A percentile compares a stretch with the other conserved stretches of the same genome.
These are phyloP conservation scores for Sebastes minor DNA, from an alignment of 2,797 vertebrate genomes.

Conservation along the genomic window DNA sequence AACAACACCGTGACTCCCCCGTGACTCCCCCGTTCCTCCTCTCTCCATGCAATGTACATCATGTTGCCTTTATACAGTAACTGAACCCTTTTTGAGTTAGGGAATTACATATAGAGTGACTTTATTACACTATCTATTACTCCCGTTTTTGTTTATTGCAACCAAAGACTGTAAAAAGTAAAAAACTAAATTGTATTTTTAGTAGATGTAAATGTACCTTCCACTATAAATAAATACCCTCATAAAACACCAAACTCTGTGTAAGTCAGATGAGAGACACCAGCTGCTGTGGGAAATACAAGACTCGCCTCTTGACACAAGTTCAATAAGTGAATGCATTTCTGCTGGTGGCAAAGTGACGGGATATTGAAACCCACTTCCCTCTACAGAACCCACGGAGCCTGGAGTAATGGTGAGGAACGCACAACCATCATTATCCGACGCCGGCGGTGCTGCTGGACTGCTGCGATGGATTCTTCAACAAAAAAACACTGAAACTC, in stretches of 20 bases:
- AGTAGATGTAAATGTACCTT: not conserved
- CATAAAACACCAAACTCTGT: not conserved
- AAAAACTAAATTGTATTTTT: too few species aligned
- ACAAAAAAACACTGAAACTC: not conserved
- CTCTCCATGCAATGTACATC: not conserved
- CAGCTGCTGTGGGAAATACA: not conserved
- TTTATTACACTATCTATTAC: not conserved
- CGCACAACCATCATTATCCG: slow-evolving; percentile 9
- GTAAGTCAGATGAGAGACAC: not conserved
- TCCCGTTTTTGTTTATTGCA: not conserved
- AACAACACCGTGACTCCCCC: not conserved
- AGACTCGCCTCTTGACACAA: slow-evolving; percentile 12
- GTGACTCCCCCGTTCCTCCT: not conserved
- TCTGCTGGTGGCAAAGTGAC: slow-evolving; percentile 6
- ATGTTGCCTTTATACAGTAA: not conserved
- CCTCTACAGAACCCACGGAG: not conserved
- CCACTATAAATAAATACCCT: not conserved
- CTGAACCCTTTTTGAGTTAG: not conserved
- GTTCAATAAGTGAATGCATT: slow-evolving; percentile 22
- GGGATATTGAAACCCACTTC: slow-evolving; percentile 31
- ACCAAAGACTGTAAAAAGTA: not conserved
- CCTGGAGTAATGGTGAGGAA: slow-evolving; percentile 34
- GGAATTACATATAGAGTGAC: not conserved
- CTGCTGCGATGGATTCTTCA: not conserved
- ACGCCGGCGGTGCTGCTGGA: not conserved